Evolutionary conservation across 64 coral and sea anemone genomes (phyloP).

Genomic region (Montipora sp.): DNA sequence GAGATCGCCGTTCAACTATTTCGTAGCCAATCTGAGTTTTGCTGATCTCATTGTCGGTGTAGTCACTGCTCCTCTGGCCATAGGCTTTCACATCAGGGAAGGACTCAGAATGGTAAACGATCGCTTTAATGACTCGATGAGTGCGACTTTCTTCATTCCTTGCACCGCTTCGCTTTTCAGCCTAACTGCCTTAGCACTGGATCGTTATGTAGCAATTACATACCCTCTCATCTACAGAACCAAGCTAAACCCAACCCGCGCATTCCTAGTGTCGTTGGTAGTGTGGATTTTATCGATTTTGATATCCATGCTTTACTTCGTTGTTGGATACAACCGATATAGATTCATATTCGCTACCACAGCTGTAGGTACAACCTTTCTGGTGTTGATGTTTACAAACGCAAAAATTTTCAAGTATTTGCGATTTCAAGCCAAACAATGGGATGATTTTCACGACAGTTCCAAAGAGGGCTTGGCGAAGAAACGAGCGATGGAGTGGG

Average conservation of each 20-base stretch:
- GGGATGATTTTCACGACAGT: conserved; percentile 51
- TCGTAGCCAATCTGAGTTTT: conserved; percentile 65
- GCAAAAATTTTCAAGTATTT: conserved; percentile 62
- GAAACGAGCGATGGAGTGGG: conserved; percentile 25
- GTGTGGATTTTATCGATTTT: conserved; percentile 71
- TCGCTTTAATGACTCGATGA: not conserved
- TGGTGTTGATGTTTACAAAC: conserved; percentile 78
- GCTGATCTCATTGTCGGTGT: conserved; percentile 68
- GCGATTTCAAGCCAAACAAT: conserved; percentile 34
- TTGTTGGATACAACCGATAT: conserved; percentile 77
- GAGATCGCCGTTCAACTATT: conserved; percentile 71
- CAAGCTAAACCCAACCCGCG: conserved; percentile 25
- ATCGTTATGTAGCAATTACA: conserved; percentile 77
- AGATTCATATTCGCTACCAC: conserved; percentile 87
- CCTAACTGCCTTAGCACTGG: conserved; percentile 71
- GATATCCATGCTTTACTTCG: conserved; percentile 77
- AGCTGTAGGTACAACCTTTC: conserved; percentile 70
- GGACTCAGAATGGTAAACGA: conserved; percentile 4
- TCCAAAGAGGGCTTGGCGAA: conserved; percentile 6
- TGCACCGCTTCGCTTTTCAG: conserved; percentile 88
- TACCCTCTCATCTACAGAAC: conserved; percentile 68
- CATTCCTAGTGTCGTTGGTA: conserved; percentile 25
- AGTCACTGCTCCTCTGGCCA: not conserved
- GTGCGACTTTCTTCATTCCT: conserved; percentile 74
- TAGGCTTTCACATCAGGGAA: conserved; percentile 44